Base-by-base conservation (phyloP, 2,888 invertebrate genomes). In the Lydus trimaculatus region DNA sequence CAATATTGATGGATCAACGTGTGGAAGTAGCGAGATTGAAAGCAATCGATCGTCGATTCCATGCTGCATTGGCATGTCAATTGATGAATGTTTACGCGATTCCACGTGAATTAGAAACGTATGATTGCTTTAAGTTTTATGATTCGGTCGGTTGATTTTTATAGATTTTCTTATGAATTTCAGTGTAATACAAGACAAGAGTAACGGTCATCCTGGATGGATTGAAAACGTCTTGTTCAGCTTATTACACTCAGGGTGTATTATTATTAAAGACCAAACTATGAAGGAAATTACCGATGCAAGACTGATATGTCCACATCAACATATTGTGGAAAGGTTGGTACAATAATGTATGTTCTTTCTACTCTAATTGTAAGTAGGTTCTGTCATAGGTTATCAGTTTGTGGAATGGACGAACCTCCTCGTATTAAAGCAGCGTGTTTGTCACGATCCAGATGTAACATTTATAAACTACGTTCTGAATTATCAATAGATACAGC, bases 171-270 rank as follows among this genome's bases (percentile, higher is more conserved):
- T 13, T 31, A 1, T n/a, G 7, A 52, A n/a, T n/a, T 79, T 15
- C 69, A 82, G 87, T 75, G 79, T 86, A 6, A 88, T 91, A 72
- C 90, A 91, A 78, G 86, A 87, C 36, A 87, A 87, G 69, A 90
- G 91, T 77, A 85, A 85, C 25, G 91, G 91, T 0, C 87, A 89
- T 81, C 90, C 91, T 0, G 91, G 91, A 1, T 91, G 91, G 91
- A 89, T 91, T 65, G 90, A 91, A 79, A 90, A 89, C 79, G 90
- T 89, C 75, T 82, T 91, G 31, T 85, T 89, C 58, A 90, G 88
- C 61, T 83, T 91, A 8, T 80, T 88, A 1, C 90, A 91, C 79
- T 86, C 87, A 0, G 87, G 87, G 15, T 87, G 86, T 0, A 73
- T 91, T 25, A 79, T 84, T 0, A 86, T 89, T 23, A 80, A 85